A percentile compares a stretch with the other conserved stretches of the same genome.
phyloP scores from a whole-genome alignment of 2,113 vertebrate species.

The Chionodraco myersi region DNA sequence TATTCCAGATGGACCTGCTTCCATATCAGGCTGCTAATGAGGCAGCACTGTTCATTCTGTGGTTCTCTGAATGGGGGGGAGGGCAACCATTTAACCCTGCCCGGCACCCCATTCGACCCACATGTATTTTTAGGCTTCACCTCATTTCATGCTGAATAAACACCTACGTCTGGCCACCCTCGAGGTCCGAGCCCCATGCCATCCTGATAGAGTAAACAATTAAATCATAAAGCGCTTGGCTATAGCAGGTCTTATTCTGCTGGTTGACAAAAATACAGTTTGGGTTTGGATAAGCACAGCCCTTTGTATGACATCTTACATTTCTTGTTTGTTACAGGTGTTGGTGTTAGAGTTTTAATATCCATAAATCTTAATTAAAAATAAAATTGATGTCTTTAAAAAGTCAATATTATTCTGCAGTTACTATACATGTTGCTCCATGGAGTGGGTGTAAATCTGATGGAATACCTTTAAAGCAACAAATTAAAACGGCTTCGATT shows the following conservation, averaged over 20 bases:
- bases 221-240: not conserved
- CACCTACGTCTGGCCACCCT: conserved; percentile 34
- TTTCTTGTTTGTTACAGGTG: not conserved
- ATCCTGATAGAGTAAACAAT: not conserved
- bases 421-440: conserved; percentile 19
- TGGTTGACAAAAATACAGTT: not conserved
- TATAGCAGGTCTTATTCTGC: not conserved
- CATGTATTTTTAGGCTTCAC: conserved; percentile 70
- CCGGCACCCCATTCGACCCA: conserved; percentile 41
- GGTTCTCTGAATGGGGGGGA: conserved; percentile 59
- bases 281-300: conserved; percentile 2
- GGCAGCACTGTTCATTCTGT: conserved; percentile 55
- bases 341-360: not conserved
- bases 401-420: not conserved
- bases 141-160: conserved; percentile 77
- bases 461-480: conserved; percentile 7
- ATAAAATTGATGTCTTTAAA: no score
- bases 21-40: conserved; percentile 58
- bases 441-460: not conserved
- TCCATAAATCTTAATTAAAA: not conserved
- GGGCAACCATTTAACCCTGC: no score
- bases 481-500: conserved; percentile 37
- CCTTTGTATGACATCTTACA: not conserved
- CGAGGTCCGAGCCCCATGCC: conserved; percentile 6
- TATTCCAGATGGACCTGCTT: conserved; percentile 57